Evolutionary conservation across 2,888 invertebrate genomes (phyloP).

Genomic region (Epirrhoe alternata): DNA sequence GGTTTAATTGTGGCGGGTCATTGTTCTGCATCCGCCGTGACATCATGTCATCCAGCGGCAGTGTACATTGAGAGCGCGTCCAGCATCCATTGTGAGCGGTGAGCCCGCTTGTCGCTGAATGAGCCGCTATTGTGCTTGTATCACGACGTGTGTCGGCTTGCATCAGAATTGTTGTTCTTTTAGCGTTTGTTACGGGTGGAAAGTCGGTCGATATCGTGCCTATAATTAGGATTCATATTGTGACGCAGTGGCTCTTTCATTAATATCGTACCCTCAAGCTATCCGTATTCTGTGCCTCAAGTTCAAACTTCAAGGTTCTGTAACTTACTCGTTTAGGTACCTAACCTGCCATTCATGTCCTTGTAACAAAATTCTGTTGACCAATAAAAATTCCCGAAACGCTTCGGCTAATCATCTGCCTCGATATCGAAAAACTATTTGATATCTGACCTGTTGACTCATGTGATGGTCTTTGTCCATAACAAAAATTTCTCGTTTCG

Average conservation of each 20-base stretch:
- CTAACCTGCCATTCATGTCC: too few relatives aligned
- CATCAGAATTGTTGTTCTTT: conserved; percentile 48
- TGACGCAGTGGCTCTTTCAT: conserved; percentile 6
- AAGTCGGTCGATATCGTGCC: conserved; percentile 23
- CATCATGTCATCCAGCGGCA: conserved; percentile 56
- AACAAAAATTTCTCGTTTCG: conserved; percentile 29
- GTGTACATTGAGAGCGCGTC: conserved; percentile 59
- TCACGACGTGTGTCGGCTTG: conserved; percentile 47
- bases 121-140: conserved; percentile 58
- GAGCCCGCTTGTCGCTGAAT: conserved; percentile 62
- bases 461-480: conserved; percentile 18
- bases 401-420: conserved; percentile 5
- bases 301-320: background rate
- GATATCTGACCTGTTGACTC: conserved; percentile 27
- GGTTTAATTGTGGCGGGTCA: conserved; percentile 63
- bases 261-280: background rate
- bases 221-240: conserved; percentile 22
- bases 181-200: conserved; percentile 33
- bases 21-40: conserved; percentile 73
- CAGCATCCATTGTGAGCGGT: conserved; percentile 43
- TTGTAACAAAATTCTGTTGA: background rate
- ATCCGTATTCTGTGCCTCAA: too few relatives aligned
- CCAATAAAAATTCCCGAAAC: conserved; percentile 10
- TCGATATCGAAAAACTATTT: conserved; percentile 12
- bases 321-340: background rate